Evolutionary conservation across 2,888 invertebrate species (phyloP).

Genomic region (Cybosia mesomella): DNA sequence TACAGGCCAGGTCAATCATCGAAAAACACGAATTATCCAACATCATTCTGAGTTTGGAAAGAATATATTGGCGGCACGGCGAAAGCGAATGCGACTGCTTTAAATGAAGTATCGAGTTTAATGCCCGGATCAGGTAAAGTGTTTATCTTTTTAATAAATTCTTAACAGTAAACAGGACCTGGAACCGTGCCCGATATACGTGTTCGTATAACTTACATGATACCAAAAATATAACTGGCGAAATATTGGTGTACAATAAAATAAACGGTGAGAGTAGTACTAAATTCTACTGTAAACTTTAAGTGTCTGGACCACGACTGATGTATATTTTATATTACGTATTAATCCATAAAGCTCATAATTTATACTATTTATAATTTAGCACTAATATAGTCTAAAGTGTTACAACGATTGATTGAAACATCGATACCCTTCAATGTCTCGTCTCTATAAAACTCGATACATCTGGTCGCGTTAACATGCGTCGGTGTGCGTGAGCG

Average conservation of each 20-base stretch:
- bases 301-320: no score
- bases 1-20: background rate
- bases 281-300: no score
- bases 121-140: background rate
- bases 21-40: background rate
- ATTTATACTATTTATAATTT: background rate
- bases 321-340: no score
- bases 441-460: constrained; percentile 52
- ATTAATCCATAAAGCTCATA: no score
- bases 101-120: background rate
- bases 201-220: background rate
- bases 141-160: no score
- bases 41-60: no score
- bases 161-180: background rate
- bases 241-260: no score
- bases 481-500: constrained; percentile 74
- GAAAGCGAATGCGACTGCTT: no score
- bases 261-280: no score
- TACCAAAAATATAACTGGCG: no score
- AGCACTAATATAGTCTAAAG: background rate
- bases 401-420: background rate
- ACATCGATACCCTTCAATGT: constrained; percentile 25
- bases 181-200: background rate
- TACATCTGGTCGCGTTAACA: constrained; percentile 63
- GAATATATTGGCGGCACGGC: background rate